Conservation (phyloP, 2,113 vertebrate genomes). For the Arvicanthis niloticus region DNA sequence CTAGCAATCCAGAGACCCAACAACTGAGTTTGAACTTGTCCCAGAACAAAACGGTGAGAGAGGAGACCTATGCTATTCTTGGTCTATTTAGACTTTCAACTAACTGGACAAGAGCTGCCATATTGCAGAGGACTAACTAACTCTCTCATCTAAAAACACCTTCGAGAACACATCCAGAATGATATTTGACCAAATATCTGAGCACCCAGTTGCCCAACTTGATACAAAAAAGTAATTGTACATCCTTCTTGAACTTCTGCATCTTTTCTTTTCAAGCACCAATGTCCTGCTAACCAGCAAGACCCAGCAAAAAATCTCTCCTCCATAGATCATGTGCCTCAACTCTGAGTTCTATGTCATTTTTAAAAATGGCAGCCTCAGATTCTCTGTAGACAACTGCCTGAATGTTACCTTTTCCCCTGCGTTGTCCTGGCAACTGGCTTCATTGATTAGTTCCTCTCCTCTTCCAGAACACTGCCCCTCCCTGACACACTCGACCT, state of each 20-base stretch:
- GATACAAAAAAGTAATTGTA: neutral
- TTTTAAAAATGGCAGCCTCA: neutral
- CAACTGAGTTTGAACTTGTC: neutral
- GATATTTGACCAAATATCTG: conserved; percentile 14
- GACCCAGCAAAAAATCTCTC: neutral
- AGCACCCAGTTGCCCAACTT: neutral
- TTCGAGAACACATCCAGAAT: neutral
- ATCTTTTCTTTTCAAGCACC: neutral
- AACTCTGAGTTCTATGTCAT: neutral
- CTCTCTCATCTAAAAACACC: neutral
- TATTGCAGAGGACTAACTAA: neutral
- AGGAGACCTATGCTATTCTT: neutral
- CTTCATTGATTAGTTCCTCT: neutral
- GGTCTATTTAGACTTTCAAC: neutral
- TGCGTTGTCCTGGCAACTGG: neutral
- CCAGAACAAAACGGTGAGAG: neutral
- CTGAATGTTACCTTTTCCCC: neutral
- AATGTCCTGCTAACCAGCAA: neutral
- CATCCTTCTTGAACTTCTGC: neutral
- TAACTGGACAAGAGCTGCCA: neutral
- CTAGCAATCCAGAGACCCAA: neutral
- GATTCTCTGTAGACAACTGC: neutral
- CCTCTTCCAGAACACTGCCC: neutral
- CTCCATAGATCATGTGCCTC: neutral
- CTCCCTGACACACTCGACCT: neutral